Percentiles rank a stretch among this genome's conserved stretches.
phyloP scores from a whole-genome alignment of 1,140 invertebrate genomes.

The Bathynomus jamesi region DNA sequence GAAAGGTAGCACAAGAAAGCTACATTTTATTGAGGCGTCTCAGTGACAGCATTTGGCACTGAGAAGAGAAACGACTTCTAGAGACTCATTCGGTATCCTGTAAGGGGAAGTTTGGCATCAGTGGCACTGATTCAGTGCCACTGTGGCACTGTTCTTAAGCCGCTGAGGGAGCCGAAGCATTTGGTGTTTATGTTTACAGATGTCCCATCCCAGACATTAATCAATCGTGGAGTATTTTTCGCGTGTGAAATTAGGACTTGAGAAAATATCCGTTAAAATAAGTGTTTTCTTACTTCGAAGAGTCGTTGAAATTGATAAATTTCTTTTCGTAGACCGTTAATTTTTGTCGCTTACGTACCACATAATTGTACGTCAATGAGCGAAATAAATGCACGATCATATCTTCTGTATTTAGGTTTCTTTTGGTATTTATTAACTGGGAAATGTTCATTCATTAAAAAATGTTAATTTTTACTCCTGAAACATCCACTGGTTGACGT shows the following conservation, averaged over 20 bases:
- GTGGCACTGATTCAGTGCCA: neutral
- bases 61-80: neutral
- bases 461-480: too few species aligned
- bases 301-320: too few species aligned
- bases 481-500: too few species aligned
- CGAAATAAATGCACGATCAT: too few species aligned
- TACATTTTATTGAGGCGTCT: neutral
- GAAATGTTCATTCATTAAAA: too few species aligned
- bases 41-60: neutral
- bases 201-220: neutral
- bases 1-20: neutral
- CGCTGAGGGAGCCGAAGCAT: neutral
- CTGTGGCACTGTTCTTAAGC: neutral
- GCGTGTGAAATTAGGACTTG: neutral
- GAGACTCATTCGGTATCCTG: neutral
- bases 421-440: too few species aligned
- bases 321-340: too few species aligned
- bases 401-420: too few species aligned
- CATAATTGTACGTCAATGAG: too few species aligned
- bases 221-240: neutral
- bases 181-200: constrained; percentile 1
- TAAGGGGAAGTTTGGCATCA: neutral
- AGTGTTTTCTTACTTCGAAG: too few species aligned
- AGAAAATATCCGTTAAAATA: too few species aligned
- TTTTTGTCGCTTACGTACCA: too few species aligned